Percentiles rank a stretch among this genome's conserved stretches.
phyloP scores from a whole-genome alignment of 2,113 vertebrate genomes.

The Drymodes brunneopygia region DNA sequence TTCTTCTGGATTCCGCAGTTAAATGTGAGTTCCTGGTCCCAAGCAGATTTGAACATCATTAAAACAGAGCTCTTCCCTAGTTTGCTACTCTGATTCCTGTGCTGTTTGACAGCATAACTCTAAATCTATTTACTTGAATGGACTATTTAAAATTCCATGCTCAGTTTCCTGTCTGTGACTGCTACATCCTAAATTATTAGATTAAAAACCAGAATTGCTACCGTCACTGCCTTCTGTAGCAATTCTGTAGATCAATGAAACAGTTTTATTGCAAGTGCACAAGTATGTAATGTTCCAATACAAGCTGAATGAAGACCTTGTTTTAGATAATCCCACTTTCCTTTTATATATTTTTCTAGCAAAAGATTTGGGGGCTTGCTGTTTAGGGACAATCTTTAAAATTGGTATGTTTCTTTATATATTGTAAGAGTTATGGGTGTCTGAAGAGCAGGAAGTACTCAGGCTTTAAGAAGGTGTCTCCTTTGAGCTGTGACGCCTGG shows the following conservation, averaged over 20 bases:
- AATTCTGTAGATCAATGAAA: background rate
- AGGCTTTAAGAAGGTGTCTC: background rate
- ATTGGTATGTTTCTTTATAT: background rate
- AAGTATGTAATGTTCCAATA: background rate
- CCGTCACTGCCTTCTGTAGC: background rate
- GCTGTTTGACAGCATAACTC: background rate
- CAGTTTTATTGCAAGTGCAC: background rate
- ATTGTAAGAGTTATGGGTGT: accelerated
- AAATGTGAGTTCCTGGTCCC: background rate
- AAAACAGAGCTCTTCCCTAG: background rate
- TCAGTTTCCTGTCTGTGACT: background rate
- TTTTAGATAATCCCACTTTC: background rate
- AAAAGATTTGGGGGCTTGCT: background rate
- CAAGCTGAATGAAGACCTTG: background rate
- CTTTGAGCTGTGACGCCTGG: accelerated
- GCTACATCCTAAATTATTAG: background rate
- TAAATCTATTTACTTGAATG: background rate
- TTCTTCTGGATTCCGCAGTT: background rate
- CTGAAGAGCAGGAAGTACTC: background rate
- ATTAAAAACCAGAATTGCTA: background rate
- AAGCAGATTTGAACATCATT: background rate
- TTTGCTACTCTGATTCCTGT: background rate
- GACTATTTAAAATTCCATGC: background rate
- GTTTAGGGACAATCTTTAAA: background rate
- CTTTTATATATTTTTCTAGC: background rate